Conservation (phyloP, 2,113 vertebrate genomes). For the Lepisosteus oculatus region DNA sequence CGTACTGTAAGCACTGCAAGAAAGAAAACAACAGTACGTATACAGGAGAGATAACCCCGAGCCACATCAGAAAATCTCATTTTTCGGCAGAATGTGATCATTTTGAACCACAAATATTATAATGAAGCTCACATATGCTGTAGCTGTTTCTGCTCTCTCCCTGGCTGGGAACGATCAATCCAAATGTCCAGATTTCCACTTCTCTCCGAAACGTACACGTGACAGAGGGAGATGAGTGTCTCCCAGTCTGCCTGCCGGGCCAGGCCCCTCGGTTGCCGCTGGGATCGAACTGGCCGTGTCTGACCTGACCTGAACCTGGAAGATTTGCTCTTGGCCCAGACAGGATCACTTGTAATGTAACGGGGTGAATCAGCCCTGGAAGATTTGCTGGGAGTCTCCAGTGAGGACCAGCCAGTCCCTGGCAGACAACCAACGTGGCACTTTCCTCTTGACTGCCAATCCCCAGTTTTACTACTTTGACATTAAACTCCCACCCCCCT, state of each 20-base stretch:
- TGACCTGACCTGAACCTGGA: conserved; percentile 8
- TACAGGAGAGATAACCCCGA: too few species aligned
- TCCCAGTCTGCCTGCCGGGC: neutral
- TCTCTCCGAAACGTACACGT: too few species aligned
- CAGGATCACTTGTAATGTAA: neutral
- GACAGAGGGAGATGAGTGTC: neutral
- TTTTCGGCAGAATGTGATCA: too few species aligned
- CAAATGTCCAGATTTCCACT: neutral
- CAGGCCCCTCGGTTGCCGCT: neutral
- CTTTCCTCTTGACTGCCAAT: neutral
- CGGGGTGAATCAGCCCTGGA: neutral
- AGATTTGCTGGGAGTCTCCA: neutral
- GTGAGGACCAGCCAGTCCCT: neutral
- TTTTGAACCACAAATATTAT: neutral
- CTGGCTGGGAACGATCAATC: neutral
- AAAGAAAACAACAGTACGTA: too few species aligned
- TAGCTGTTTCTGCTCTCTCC: too few species aligned
- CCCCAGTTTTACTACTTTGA: neutral
- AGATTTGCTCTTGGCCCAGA: neutral
- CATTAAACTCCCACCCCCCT: too few species aligned
- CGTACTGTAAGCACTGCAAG: too few species aligned
- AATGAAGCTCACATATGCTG: neutral
- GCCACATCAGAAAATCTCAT: too few species aligned
- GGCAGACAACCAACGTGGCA: neutral
- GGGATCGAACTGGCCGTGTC: neutral